Conservation (phyloP, 2,797 vertebrate species). For the Sebastiscus albofasciatus region DNA sequence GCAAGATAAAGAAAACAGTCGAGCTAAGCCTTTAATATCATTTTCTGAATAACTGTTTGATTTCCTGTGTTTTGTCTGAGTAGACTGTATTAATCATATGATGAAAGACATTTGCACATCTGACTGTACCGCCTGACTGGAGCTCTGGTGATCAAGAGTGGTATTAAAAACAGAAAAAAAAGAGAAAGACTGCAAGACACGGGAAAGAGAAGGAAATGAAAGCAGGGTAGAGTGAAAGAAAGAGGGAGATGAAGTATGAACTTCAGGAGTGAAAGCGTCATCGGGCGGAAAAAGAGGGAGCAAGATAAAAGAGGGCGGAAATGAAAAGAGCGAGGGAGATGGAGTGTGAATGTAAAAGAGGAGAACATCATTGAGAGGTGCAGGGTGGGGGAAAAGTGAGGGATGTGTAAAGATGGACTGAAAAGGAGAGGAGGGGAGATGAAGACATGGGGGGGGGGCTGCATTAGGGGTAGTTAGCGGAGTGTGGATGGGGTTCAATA, state of each 20-base stretch:
- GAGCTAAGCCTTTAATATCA: neutral
- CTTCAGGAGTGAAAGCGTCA: constrained; percentile 35
- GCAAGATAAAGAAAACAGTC: neutral
- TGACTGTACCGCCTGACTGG: constrained; percentile 2
- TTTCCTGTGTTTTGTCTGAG: constrained; percentile 20
- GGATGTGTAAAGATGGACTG: constrained; percentile 1
- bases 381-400: neutral
- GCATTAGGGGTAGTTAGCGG: constrained; percentile 32
- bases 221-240: constrained; percentile 14
- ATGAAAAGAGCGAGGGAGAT: constrained; percentile 38
- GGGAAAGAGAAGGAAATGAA: constrained; percentile 44
- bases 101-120: constrained; percentile 30
- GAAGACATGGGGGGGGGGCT: constrained; percentile 10
- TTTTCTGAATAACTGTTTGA: constrained; percentile 16
- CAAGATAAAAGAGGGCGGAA: constrained; percentile 50
- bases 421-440: constrained; percentile 9
- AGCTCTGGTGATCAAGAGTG: constrained; percentile 3
- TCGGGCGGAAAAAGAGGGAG: constrained; percentile 2
- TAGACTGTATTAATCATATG: constrained; percentile 23
- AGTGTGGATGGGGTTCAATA: constrained; percentile 37
- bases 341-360: constrained; percentile 43
- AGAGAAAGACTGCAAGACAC: neutral
- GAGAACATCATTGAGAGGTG: constrained; percentile 3
- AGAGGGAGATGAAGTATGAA: constrained; percentile 45
- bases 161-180: constrained; percentile 20